Evolutionary conservation across 2,888 invertebrate species (phyloP).

Genomic region (Nemurella pictetii): DNA sequence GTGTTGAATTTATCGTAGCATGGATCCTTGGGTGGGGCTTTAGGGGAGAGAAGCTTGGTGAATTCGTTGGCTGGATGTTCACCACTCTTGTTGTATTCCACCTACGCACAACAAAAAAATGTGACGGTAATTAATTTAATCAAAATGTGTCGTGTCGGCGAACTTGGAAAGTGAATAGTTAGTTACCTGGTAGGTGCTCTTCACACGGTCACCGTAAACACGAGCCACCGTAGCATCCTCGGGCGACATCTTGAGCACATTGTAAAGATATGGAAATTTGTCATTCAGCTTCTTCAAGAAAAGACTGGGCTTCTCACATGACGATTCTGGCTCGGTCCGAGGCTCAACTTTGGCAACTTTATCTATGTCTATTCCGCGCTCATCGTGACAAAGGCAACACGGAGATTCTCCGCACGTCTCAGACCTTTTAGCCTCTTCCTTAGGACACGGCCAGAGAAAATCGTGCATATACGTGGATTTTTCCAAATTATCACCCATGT

Average conservation of each 20-base stretch:
- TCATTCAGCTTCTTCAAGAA: slow-evolving; percentile 64
- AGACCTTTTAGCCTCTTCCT: slow-evolving; percentile 52
- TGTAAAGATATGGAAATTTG: slow-evolving; percentile 67
- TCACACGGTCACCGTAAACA: slow-evolving; percentile 64
- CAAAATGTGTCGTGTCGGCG: too few relatives aligned
- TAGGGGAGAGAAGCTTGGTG: not conserved
- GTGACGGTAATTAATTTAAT: too few relatives aligned
- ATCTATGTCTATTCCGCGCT: not conserved
- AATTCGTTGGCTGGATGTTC: slow-evolving; percentile 3
- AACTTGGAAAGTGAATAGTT: not conserved
- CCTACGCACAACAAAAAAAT: too few relatives aligned
- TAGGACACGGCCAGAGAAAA: slow-evolving; percentile 63
- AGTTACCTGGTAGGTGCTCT: slow-evolving; percentile 62
- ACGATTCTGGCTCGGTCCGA: slow-evolving; percentile 59
- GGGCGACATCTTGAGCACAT: slow-evolving; percentile 61
- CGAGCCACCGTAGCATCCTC: slow-evolving; percentile 59
- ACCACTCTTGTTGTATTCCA: slow-evolving; percentile 6
- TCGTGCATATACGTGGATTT: slow-evolving; percentile 63
- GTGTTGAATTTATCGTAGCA: not conserved
- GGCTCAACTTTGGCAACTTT: slow-evolving; percentile 58
- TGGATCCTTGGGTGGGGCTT: not conserved
- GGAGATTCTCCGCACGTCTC: not conserved
- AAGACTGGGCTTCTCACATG: slow-evolving; percentile 62
- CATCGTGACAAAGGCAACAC: slow-evolving; percentile 12
- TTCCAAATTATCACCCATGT: not conserved